phyloP scores from a whole-genome alignment of 1,140 invertebrate species.

The Cotesia chilonis region DNA sequence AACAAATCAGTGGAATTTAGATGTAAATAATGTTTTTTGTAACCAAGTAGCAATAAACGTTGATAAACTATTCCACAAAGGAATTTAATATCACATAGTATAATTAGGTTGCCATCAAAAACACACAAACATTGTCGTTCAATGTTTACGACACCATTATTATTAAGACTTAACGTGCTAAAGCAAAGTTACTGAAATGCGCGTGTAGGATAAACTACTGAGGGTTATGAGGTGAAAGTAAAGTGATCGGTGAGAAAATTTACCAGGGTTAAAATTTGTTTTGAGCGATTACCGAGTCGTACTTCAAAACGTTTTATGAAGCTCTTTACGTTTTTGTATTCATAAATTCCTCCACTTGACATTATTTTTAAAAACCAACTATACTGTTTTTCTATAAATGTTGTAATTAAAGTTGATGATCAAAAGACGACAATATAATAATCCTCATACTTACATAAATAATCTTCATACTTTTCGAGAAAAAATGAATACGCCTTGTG shows the following conservation, averaged over 20 bases:
- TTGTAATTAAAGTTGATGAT: no score
- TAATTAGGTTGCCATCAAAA: slow-evolving; percentile 6
- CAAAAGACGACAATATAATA: no score
- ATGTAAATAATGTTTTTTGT: not conserved
- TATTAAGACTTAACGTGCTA: not conserved
- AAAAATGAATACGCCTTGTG: no score
- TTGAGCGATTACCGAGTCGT: not conserved
- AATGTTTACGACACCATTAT: slow-evolving; percentile 18
- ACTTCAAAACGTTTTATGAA: slow-evolving; percentile 5
- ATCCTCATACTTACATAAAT: no score
- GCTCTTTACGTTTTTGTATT: slow-evolving; percentile 5
- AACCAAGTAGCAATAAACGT: no score
- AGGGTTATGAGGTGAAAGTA: not conserved
- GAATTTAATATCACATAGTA: slow-evolving; percentile 10
- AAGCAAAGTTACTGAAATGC: not conserved
- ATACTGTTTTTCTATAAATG: no score
- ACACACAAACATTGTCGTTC: not conserved
- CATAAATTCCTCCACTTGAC: slow-evolving; percentile 9
- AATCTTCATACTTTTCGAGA: no score
- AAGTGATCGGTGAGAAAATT: not conserved
- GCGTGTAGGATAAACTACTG: not conserved
- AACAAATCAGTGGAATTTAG: not conserved
- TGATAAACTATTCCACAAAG: not conserved
- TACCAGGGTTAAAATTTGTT: slow-evolving; percentile 5
- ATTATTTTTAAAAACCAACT: not conserved